These are phyloP conservation scores for Rhogogaster chlorosoma DNA, from an alignment of 2,888 invertebrate species.

Conservation along the genomic window DNA sequence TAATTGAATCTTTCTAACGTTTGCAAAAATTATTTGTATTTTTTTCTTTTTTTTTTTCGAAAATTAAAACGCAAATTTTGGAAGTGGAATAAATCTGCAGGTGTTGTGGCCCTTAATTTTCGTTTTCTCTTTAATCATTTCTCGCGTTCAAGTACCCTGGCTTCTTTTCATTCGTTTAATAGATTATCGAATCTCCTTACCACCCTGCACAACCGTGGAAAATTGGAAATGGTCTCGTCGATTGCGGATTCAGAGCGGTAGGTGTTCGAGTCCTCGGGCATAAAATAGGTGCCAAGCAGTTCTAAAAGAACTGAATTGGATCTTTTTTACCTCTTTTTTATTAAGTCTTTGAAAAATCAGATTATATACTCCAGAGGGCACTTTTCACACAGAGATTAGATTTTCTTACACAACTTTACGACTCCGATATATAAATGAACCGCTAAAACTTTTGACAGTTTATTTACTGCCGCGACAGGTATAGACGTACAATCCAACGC, in stretches of 20 bases:
- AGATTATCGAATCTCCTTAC: conserved; percentile 13
- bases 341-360: not conserved
- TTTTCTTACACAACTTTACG: not conserved
- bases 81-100: not conserved
- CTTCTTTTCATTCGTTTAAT: not conserved
- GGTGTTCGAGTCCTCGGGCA: not conserved
- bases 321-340: not conserved
- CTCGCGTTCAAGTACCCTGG: not conserved
- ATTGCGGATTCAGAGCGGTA: not conserved
- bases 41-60: not conserved
- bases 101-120: not conserved
- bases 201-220: not conserved
- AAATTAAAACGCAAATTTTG: not conserved
- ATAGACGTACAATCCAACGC: not conserved
- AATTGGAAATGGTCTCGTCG: conserved; percentile 12
- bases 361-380: not conserved
- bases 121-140: not conserved
- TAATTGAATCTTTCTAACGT: not conserved
- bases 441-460: not conserved
- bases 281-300: not conserved
- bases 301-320: not conserved
- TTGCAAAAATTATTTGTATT: not conserved
- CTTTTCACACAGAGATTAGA: not conserved
- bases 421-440: not conserved
- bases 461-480: too few relatives aligned